Base-by-base conservation (phyloP, 1,140 invertebrate species). In the Drosophila sechellia region DNA sequence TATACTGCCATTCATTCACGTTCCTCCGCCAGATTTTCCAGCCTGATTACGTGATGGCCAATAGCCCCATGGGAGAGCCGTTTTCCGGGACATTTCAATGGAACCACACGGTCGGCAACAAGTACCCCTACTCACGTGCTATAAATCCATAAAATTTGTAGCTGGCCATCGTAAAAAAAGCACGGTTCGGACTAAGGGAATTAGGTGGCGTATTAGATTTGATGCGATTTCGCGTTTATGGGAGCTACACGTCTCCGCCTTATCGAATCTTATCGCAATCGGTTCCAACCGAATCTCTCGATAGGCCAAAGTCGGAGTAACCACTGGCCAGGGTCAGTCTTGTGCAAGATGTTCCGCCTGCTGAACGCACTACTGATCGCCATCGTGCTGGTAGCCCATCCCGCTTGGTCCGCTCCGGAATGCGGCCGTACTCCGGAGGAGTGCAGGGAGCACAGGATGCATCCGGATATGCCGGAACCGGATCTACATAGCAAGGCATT, bases 131-230 rank as follows among this genome's bases (percentile, higher is more conserved):
- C 70, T 81, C 79, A 81, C 79, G 79, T 83, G 79, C 42, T 46
- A 81, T 83, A 87, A 83, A 86, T 75, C 65, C 65, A 87, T 86
- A 86, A 86, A 79, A 48, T 75, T 49, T 69, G 54, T 55, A 48
- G 65, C 61, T 55, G 59, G 48, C 70, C 48, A 48, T 79, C 76
- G 72, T 84, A 83, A 83, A 83, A 79, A 79, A 54, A 66, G 65
- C 71, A 71, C 59, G 75, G 50, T 42, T 48, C 35, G 57, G 43
- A 59, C 50, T 56, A 20, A 40, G 20, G 57, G 52, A 75, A 70
- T 60, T 73, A 63, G 79, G 37, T 54, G 61, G 45, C 77, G 52
- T 17, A 64, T 81, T 64, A 71, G 81, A 75, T 86, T 85, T 66
- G 64, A 52, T 22, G 48, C 48, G 69, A 59, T 78, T 76, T 70